Percentiles rank a stretch among this genome's conserved stretches.
Conservation (phyloP, 2,113 vertebrate species). For the Calcarius ornatus region DNA sequence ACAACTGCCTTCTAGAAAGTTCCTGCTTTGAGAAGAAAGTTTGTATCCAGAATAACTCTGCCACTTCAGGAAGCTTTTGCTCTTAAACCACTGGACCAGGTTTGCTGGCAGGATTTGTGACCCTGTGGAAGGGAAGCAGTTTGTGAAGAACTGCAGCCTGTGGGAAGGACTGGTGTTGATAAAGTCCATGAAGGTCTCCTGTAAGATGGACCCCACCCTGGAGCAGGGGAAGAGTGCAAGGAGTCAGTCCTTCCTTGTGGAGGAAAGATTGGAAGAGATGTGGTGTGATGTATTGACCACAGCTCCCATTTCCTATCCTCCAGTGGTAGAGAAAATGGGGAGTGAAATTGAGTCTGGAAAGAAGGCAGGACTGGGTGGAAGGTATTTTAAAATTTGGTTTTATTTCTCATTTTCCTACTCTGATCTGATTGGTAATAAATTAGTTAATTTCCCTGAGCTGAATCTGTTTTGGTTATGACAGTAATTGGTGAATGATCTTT, state of each 20-base stretch:
- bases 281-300: neutral
- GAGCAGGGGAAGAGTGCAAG: neutral
- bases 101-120: neutral
- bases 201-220: neutral
- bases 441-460: neutral
- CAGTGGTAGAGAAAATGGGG: neutral
- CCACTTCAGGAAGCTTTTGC: neutral
- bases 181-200: neutral
- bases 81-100: neutral
- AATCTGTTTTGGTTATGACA: neutral
- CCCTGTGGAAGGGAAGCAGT: neutral
- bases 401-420: neutral
- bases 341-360: neutral
- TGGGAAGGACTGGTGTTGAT: neutral
- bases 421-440: neutral
- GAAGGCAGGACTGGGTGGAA: neutral
- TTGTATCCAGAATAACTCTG: neutral
- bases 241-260: neutral
- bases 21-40: neutral
- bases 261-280: neutral
- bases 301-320: neutral
- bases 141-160: neutral
- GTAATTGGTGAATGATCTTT: neutral
- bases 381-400: neutral
- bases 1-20: neutral